phyloP scores from a whole-genome alignment of 2,888 invertebrate genomes.

The Chydorus sphaericus region DNA sequence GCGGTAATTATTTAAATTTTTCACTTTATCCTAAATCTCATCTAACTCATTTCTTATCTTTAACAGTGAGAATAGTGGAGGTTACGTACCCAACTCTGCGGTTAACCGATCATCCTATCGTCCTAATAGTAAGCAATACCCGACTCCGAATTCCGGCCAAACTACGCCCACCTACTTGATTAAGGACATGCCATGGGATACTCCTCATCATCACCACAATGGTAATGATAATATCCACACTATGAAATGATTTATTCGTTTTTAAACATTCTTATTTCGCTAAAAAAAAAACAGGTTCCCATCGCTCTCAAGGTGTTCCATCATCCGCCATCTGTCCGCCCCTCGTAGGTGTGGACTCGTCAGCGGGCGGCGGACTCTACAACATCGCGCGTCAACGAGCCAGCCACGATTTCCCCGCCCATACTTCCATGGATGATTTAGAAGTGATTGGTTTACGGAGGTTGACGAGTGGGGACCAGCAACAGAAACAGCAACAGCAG shows the following conservation, averaged over 20 bases:
- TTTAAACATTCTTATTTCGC: too few species aligned
- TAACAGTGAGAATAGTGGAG: slow-evolving; percentile 17
- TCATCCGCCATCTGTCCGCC: slow-evolving; percentile 10
- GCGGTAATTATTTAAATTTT: background rate
- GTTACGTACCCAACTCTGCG: slow-evolving; percentile 27
- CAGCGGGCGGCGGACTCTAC: slow-evolving; percentile 25
- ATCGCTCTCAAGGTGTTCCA: slow-evolving; percentile 9
- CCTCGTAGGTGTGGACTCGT: slow-evolving; percentile 14
- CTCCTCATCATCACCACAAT: background rate
- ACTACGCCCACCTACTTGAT: slow-evolving; percentile 4
- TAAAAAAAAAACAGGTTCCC: background rate
- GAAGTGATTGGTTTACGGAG: slow-evolving; percentile 20
- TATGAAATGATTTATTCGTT: background rate
- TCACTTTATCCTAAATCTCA: background rate
- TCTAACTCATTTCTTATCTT: background rate
- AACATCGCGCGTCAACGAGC: slow-evolving; percentile 30
- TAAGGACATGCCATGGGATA: background rate
- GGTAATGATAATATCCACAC: background rate
- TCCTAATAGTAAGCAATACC: slow-evolving; percentile 30
- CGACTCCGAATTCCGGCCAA: slow-evolving; percentile 23
- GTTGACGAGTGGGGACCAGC: background rate
- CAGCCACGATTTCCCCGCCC: slow-evolving; percentile 25
- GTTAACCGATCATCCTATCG: slow-evolving; percentile 29
- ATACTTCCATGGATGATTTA: slow-evolving; percentile 22
- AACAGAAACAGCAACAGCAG: background rate